Evolutionary conservation across 2,888 invertebrate genomes (phyloP).

Genomic region (Volucella inflata): DNA sequence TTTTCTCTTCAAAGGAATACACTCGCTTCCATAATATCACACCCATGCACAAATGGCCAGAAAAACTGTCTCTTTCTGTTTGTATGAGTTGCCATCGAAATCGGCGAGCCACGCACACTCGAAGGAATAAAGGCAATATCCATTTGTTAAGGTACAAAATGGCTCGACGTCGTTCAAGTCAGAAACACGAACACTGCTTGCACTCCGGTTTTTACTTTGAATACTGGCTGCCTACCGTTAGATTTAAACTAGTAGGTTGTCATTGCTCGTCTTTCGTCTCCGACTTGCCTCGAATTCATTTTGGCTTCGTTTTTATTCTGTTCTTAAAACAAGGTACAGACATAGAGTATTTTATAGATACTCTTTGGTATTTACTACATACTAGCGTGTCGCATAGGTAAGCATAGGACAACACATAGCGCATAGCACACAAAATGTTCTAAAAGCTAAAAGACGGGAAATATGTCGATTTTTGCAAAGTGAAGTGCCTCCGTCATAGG

Average conservation of each 20-base stretch:
- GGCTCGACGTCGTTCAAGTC: conserved; percentile 13
- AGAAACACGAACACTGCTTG: background rate
- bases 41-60: background rate
- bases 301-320: background rate
- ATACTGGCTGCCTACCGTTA: conserved; percentile 23
- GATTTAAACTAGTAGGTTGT: conserved; percentile 42
- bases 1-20: conserved; percentile 29
- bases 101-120: background rate
- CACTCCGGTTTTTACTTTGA: background rate
- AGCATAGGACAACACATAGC: background rate
- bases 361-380: background rate
- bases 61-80: background rate
- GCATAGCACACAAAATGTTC: conserved; percentile 43
- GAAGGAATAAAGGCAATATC: conserved; percentile 26
- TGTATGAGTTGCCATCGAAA: background rate
- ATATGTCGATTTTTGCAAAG: conserved; percentile 63
- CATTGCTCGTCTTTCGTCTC: conserved; percentile 38
- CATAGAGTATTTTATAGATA: conserved; percentile 48
- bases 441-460: conserved; percentile 60
- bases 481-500: conserved; percentile 45
- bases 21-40: background rate
- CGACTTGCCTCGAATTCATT: no score
- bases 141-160: conserved; percentile 48
- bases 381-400: conserved; percentile 54
- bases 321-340: conserved; percentile 17